Base-by-base conservation (phyloP, 2,888 invertebrate genomes). In the Catocala nupta region DNA sequence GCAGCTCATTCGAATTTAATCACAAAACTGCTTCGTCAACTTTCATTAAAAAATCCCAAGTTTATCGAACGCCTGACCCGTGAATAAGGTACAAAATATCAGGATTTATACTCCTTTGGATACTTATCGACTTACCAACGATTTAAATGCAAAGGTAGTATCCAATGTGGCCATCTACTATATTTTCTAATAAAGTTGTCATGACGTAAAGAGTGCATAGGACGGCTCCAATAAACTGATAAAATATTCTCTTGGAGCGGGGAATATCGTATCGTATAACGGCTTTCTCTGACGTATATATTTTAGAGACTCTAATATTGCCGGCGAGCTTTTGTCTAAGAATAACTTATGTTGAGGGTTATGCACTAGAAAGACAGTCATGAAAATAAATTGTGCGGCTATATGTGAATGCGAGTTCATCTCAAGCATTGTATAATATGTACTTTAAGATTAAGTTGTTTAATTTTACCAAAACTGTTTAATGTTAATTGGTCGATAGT, bases 131-230 rank as follows among this genome's bases (percentile, higher is more conserved):
- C 54, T 71, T 79, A 71, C 7, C 25, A 43, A 62, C 77, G 60
- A 77, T 77, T 77, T 77, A 77, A 77, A 77, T 77, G 77, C 77
- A 77, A 71, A 73, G 78, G 63, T 65, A 58, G 70, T 50, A 52
- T 39, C 76, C 58, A 9, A 47, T 45, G 45, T n/a, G 12, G 16
- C 47, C 16, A 69, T 71, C 68, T 61, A 63, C 74, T 68, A 78
- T 78, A 73, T 77, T 77, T 77, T 77, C 79, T 65, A 77, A 77
- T 77, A 77, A 77, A 79, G 63, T 68, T 79, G 79, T 79, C 77
- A 64, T 13, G 25, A 55, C 1, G 57, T 61, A 60, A 65, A 63
- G 47, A 76, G 59, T 78, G 75, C 78, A 75, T 75, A 63, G 63
- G 65, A 67, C 63, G 51, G 65, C 47, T 61, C 55, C 59, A 67